Evolutionary conservation across 2,113 vertebrate genomes (phyloP), one percentile per base, ranked within the genome.

Genomic region (Pomatostomus ruficeps): DNA sequence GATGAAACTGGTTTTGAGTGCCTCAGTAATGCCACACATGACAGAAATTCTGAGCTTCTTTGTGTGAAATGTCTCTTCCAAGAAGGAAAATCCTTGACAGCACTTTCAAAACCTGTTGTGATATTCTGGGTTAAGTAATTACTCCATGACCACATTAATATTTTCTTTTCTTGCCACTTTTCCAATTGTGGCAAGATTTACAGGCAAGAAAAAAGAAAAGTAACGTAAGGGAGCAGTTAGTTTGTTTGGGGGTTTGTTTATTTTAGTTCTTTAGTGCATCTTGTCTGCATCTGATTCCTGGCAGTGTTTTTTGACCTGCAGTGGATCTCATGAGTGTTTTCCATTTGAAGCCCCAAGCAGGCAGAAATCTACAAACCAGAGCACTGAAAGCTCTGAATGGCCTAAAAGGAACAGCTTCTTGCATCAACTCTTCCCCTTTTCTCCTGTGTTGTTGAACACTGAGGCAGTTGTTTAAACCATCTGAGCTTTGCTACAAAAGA

Each of bases 311-410:
- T 42, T 77, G 65, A 55, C 43, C 46, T 83, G 6, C 29, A 9
- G 43, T 36, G 51, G 24, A 31, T 67, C 45, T 42, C 16, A 29
- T 48, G 10, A 8, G 22, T 83, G 19, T 45, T 77, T 42, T 84
- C 33, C 17, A 14, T 66, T 70, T 0, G 0, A 63, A 81, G n/a
- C 16, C 35, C 15, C 8, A 0, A 48, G 51, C 18, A n/a, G 42
- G 48, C 31, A 88, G 55, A 46, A 90, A 28, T 12, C 24, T 46
- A 18, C 29, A 46, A n/a, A 46, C 18, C 52, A 63, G 33, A 58
- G 19, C n/a, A 20, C 65, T 80, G 63, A 77, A 76, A 74, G 23
- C 24, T 5, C 59, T 66, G 65, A 77, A 49, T 33, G 66, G 24
- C 46, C 33, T 10, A 2, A 70, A 80, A 83, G 20, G 33, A 85